phyloP scores from a whole-genome alignment of 2,797 vertebrate species.

The Spizella passerina region DNA sequence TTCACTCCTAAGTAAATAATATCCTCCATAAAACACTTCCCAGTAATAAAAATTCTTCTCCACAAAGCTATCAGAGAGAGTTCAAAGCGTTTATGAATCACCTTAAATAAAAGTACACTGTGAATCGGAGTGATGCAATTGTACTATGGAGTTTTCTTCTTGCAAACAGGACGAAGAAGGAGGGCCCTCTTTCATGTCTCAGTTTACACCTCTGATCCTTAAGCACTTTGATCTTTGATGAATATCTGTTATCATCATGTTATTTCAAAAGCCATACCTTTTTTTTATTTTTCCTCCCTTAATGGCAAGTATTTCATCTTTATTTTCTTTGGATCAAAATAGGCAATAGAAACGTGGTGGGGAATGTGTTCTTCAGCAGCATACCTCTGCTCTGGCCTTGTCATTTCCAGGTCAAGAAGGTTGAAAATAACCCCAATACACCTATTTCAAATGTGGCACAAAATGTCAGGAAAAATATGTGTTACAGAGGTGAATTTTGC shows the following conservation, averaged over 20 bases:
- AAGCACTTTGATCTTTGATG: not conserved
- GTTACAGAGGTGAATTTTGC: not conserved
- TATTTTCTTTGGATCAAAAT: not conserved
- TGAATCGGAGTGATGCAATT: not conserved
- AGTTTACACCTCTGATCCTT: not conserved
- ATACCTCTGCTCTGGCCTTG: not conserved
- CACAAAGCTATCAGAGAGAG: not conserved
- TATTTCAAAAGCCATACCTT: not conserved
- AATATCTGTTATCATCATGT: not conserved
- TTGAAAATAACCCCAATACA: not conserved
- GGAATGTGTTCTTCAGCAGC: not conserved
- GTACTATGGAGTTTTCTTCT: not conserved
- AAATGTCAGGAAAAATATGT: fast-evolving
- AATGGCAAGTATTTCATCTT: not conserved
- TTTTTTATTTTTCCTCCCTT: fast-evolving
- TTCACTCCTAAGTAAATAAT: not conserved
- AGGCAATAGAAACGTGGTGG: not conserved
- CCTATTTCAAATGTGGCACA: fast-evolving
- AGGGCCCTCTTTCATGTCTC: not conserved
- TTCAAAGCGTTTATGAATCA: constrained; percentile 32
- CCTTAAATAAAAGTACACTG: not conserved
- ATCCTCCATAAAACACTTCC: constrained; percentile 17
- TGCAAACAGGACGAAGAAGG: not conserved
- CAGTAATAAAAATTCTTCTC: constrained; percentile 26
- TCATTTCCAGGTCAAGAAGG: not conserved